Evolutionary conservation across 37 sponge, comb jelly and placozoan species (phyloP), one percentile per base, ranked within the genome.

Genomic region (Bolinopsis microptera): DNA sequence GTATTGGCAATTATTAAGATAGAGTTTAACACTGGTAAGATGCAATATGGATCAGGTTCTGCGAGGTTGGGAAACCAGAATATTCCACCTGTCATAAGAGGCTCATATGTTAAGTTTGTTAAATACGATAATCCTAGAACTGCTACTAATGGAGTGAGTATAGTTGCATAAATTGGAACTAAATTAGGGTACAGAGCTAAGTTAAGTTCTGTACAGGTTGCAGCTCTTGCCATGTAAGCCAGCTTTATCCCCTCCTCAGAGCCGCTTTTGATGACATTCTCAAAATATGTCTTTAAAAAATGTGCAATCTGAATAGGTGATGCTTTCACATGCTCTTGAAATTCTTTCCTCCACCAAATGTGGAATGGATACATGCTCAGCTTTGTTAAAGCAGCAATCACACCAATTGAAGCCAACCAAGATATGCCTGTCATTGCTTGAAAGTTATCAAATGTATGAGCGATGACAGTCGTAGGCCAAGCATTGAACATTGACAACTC

Each of bases 331-430:
- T 41, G 48, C 0, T 39, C 61, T 40, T 86, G 90, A 38, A 86
- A 86, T 5, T 86, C 90, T 86, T 41, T 39, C 61, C 90, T 86
- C 90, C 90, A 86, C 90, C 90, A 41, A 2, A 86, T 25, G 26
- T 86, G 90, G 26, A 39, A 86, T 18, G 90, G 90, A 48, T 86
- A 86, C 0, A 24, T 18, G 48, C 61, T 41, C 39, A 30, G 3
- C 26, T 86, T 86, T 5, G 36, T 37, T 1, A 41, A 18, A 33
- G 26, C 61, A 41, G 90, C 32, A 0, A 41, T 2, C 0, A 40
- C 27, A 41, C 32, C 13, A 24, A 86, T 86, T 16, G 61, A n/a
- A 9, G 30, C 90, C 0, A 3, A 39, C 90, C 90, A 86, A 23
- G 90, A 30, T 9, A 41, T 0, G 0, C 90, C 90, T 28, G 90